Conservation (phyloP, 2,888 invertebrate species). For the Mesorhabditis belari region DNA sequence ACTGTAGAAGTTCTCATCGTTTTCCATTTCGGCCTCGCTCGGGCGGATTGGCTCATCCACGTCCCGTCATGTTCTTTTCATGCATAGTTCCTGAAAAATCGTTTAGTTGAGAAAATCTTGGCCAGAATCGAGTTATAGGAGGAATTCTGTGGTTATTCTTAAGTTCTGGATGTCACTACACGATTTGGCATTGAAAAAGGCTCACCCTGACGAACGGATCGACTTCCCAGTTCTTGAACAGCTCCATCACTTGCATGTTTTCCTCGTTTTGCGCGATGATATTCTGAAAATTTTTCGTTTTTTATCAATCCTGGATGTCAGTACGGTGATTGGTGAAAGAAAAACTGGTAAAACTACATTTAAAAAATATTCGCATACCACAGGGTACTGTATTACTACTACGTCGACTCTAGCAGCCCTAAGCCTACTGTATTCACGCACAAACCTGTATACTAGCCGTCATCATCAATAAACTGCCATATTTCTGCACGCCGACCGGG, state of each 20-base stretch:
- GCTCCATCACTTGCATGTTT: conserved; percentile 52
- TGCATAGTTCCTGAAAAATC: conserved; percentile 17
- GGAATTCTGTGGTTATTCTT: too few species aligned
- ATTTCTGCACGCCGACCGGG: conserved; percentile 35
- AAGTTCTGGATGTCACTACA: background rate
- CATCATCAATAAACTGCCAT: conserved; percentile 41
- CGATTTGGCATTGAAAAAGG: background rate
- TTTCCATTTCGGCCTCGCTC: background rate
- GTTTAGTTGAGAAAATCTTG: background rate
- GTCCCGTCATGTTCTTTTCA: conserved; percentile 14
- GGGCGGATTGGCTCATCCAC: background rate
- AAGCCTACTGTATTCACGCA: background rate
- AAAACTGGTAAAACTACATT: background rate
- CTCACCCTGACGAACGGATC: conserved; percentile 37
- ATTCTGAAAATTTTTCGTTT: conserved; percentile 45
- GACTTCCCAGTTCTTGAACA: conserved; percentile 44
- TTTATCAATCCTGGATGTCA: too few species aligned
- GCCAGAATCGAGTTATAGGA: background rate
- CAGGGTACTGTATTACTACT: background rate
- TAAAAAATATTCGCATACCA: too few species aligned
- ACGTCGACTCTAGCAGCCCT: background rate
- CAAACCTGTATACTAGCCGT: conserved; percentile 38
- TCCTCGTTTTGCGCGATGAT: conserved; percentile 52
- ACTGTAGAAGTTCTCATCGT: background rate
- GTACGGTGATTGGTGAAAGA: background rate